Base-by-base conservation (phyloP, 2,888 invertebrate species). In the Drosophila maculinotata region DNA sequence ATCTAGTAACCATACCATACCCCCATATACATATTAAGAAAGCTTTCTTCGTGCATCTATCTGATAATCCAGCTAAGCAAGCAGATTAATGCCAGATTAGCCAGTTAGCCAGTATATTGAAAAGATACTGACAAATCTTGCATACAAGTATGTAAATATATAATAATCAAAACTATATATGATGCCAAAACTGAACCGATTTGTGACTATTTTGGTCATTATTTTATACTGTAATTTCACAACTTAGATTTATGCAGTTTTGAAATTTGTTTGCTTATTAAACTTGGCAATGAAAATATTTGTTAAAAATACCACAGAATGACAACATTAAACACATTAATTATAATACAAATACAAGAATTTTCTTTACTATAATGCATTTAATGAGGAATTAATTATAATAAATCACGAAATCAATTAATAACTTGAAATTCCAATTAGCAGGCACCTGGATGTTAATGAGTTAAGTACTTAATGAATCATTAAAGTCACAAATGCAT, bases 391-490 rank as follows among this genome's bases (percentile, higher is more conserved):
- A 45, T 1, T 42, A 9, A 7, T 26, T 20, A 2, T 20, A 17
- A 15, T 70, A 42, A 60, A 60, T 57, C 59, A 64, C 42, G 0
- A 15, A 28, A 30, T 57, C 47, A 53, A 54, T 60, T 51, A 51
- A 59, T 42, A 52, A 60, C 17, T 14, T 15, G 20, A 41, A 49
- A 33, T 44, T 36, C 59, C 20, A 58, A 58, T 52, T 28, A 51
- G 42, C 41, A 64, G 52, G 25, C 57, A 49, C 33, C 30, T 42
- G 47, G 65, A 31, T 58, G 35, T 44, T 48, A 73, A 66, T 64
- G 58, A 56, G 68, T 81, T 66, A 58, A 59, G 42, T 28, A 57
- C 36, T 33, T n/a, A n/a, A n/a, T n/a, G n/a, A n/a, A n/a, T n/a
- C n/a, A n/a, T 12, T 15, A 33, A 41, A 48, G 28, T 8, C 26